These are phyloP conservation scores for Dendrolimus punctatus DNA, from an alignment of 1,140 invertebrate species.

Conservation along the genomic window DNA sequence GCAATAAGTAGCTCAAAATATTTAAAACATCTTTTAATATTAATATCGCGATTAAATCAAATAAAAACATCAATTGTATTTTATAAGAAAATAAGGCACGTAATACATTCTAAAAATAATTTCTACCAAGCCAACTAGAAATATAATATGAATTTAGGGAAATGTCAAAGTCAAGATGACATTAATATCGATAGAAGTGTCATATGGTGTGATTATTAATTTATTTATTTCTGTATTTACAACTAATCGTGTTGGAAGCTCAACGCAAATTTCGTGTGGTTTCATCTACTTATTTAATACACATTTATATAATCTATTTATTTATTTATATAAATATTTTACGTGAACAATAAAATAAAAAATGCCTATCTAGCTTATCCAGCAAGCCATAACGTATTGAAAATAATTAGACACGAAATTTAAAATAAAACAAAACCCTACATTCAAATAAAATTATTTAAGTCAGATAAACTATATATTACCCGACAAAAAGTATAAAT, in stretches of 20 bases:
- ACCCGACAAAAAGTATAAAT: too few species aligned
- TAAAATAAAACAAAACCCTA: too few species aligned
- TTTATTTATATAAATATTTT: constrained; percentile 13
- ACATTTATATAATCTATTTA: constrained; percentile 21
- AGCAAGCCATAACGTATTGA: too few species aligned
- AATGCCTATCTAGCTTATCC: too few species aligned
- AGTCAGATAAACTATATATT: too few species aligned
- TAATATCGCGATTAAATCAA: too few species aligned
- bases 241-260: constrained; percentile 71
- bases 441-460: too few species aligned
- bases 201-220: constrained; percentile 22
- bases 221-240: constrained; percentile 62
- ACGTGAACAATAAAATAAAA: neutral
- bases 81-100: neutral
- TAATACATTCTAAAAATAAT: too few species aligned
- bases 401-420: too few species aligned
- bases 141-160: neutral
- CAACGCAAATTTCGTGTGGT: constrained; percentile 67
- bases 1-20: too few species aligned
- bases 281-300: constrained; percentile 43
- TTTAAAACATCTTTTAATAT: too few species aligned
- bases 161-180: constrained; percentile 1
- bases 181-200: constrained; percentile 8
- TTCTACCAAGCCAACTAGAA: too few species aligned
- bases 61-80: neutral